Base-by-base conservation (phyloP, 2,888 invertebrate genomes). In the Abscondita cerata region DNA sequence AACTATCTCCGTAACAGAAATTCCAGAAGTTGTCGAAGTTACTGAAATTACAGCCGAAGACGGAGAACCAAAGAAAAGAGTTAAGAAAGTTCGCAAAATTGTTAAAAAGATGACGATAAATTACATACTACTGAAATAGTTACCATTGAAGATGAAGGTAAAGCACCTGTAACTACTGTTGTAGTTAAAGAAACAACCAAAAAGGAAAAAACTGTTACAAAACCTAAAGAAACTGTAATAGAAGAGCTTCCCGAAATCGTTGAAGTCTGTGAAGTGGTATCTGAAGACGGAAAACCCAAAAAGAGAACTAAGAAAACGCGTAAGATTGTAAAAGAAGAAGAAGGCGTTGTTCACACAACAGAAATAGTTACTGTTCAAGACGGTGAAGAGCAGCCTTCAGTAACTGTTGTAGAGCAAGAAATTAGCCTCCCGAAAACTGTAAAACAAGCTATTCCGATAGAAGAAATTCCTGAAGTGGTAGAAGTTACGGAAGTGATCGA, bases 351-450 rank as follows among this genome's bases (percentile, higher is more conserved):
- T 33, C 50, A 70, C 60, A 64, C 63, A 31, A 72, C 70, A 52
- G 57, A 73, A 19, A 81, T 76, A 59, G 75, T 75, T 34, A 77
- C 73, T 73, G 70, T 78, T 69, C 67, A 81, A 77, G 72, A 82
- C 73, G 69, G 81, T 75, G 81, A 81, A 68, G 68, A 81, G 64
- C 64, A 70, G 54, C 78, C 79, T 1, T 50, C 61, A 60, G 76
- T 64, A 0, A 76, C 76, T 1, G 76, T 77, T 0, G 64, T 61
- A 65, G 58, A 72, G 69, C 52, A 70, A 59, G 64, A 64, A 15
- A 64, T 62, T 51, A 59, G 55, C 52, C 62, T 54, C 13, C 53
- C 53, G 9, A 62, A 63, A 31, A 55, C 68, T 8, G 68, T 25
- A 59, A 68, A 65, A n/a, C 66, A 70, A 1, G 52, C 59, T 33